phyloP scores from a whole-genome alignment of 2,888 invertebrate species.

The Drosophila sordidula region DNA sequence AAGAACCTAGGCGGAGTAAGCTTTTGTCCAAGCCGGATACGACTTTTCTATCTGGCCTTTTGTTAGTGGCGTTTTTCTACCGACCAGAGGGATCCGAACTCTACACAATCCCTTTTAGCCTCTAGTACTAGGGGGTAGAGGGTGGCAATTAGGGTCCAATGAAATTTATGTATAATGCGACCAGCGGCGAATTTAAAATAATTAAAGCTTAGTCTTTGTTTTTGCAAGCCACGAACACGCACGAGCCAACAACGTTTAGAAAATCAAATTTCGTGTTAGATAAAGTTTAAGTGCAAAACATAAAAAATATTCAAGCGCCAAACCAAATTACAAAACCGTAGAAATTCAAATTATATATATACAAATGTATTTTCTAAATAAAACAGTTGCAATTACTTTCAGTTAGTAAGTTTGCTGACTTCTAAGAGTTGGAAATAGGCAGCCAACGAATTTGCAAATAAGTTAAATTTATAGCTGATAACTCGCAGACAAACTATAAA shows the following conservation, averaged over 20 bases:
- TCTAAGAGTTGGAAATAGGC: neutral
- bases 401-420: neutral
- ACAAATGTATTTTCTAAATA: no score
- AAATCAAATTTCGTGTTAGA: no score
- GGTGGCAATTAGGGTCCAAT: conserved; percentile 7
- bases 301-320: neutral
- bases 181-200: neutral
- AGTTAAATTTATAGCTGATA: neutral
- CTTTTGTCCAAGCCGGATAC: neutral
- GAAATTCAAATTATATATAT: no score
- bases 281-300: neutral
- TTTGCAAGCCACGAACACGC: neutral
- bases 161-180: conserved; percentile 15
- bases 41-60: conserved; percentile 3
- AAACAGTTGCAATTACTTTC: neutral
- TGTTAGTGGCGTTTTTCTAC: conserved; percentile 9
- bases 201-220: neutral
- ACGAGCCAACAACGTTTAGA: no score
- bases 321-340: neutral
- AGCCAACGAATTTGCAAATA: neutral
- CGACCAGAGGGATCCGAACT: conserved; percentile 1
- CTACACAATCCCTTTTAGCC: neutral
- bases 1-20: neutral
- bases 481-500: neutral
- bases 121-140: no score